phyloP scores from a whole-genome alignment of 2,113 vertebrate species.

The Zapornia atra region DNA sequence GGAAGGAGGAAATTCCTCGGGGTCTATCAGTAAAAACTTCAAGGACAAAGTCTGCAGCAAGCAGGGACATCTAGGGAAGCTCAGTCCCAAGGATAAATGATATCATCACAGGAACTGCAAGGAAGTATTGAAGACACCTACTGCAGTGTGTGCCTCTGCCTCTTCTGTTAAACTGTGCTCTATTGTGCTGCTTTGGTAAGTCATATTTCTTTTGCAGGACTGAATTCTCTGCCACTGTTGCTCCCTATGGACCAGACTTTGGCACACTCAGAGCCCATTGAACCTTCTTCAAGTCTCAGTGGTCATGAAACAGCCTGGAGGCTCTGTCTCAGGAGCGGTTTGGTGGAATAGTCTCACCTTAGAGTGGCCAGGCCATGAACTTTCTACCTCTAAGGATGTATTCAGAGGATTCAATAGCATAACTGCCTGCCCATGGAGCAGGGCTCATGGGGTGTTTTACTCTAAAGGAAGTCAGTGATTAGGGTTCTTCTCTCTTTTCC shows the following conservation, averaged over 20 bases:
- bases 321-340: neutral
- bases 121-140: neutral
- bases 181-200: neutral
- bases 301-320: neutral
- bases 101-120: neutral
- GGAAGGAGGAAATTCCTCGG: neutral
- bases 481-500: neutral
- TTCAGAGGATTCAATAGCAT: neutral
- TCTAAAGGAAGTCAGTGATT: neutral
- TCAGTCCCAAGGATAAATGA: neutral
- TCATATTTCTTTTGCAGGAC: too few relatives aligned
- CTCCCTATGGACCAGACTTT: rapidly evolving
- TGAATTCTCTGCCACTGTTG: neutral
- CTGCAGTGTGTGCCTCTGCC: neutral
- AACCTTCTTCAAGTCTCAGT: neutral
- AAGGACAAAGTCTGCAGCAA: neutral
- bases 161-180: neutral
- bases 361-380: neutral
- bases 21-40: neutral
- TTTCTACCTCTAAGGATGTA: neutral
- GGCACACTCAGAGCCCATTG: neutral
- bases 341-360: neutral
- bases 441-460: neutral
- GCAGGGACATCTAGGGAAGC: neutral
- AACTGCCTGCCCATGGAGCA: neutral